Conservation (phyloP, 2,888 invertebrate species). For the Thecophora atra region DNA sequence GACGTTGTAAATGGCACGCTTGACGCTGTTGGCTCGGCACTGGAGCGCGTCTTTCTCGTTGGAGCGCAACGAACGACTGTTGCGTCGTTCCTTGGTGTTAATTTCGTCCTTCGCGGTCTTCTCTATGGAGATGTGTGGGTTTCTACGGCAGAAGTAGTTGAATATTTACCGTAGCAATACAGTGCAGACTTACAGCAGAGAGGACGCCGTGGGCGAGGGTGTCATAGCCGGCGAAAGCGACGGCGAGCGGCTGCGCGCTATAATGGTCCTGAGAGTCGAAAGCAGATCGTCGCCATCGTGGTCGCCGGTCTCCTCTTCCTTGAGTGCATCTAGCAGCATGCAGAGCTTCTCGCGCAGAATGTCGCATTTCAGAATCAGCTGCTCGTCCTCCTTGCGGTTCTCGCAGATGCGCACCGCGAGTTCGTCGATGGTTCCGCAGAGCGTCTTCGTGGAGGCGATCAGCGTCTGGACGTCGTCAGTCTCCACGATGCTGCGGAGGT, state of each 20-base stretch:
- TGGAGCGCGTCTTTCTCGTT: constrained; percentile 71
- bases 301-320: constrained; percentile 71
- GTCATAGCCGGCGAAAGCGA: constrained; percentile 46
- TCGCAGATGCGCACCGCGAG: constrained; percentile 74
- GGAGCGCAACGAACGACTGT: constrained; percentile 65
- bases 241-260: constrained; percentile 52
- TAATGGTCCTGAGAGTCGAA: constrained; percentile 58
- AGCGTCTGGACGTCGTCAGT: constrained; percentile 80
- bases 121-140: constrained; percentile 66
- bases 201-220: constrained; percentile 30
- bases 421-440: constrained; percentile 83
- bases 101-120: constrained; percentile 69
- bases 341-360: constrained; percentile 79
- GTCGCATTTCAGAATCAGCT: constrained; percentile 75
- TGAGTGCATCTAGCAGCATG: constrained; percentile 76
- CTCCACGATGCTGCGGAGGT: constrained; percentile 86
- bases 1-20: constrained; percentile 81
- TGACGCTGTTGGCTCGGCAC: constrained; percentile 81
- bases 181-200: constrained; percentile 44
- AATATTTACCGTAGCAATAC: constrained; percentile 35
- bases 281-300: constrained; percentile 62
- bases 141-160: constrained; percentile 45
- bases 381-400: constrained; percentile 71
- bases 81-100: constrained; percentile 66
- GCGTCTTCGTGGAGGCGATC: constrained; percentile 76